Evolutionary conservation across 2,113 vertebrate species (phyloP).

Genomic region (Campylomormyrus numenius): DNA sequence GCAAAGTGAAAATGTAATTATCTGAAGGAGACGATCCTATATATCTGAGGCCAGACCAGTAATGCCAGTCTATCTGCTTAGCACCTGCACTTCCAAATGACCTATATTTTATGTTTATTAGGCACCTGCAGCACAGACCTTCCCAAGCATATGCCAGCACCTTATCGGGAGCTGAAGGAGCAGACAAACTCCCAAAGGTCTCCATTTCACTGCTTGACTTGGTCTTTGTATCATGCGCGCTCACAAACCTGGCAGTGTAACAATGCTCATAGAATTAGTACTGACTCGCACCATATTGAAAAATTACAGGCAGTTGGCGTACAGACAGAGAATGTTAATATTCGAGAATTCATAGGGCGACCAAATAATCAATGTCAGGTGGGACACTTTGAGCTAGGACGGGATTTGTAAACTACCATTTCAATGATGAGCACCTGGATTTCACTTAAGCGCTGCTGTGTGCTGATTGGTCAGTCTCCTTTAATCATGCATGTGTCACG

Average conservation of each 20-base stretch:
- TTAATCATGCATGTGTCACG: background rate
- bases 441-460: background rate
- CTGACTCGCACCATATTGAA: background rate
- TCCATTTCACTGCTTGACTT: background rate
- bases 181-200: constrained; percentile 34
- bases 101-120: background rate
- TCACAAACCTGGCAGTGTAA: background rate
- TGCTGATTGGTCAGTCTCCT: background rate
- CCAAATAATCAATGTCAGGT: background rate
- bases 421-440: background rate
- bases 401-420: background rate
- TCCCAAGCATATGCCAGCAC: background rate
- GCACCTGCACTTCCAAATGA: background rate
- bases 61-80: background rate
- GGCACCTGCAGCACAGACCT: background rate
- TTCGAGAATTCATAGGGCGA: background rate
- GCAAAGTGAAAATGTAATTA: background rate
- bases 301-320: background rate
- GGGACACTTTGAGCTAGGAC: background rate
- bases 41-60: background rate
- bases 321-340: background rate
- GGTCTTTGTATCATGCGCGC: background rate
- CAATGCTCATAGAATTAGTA: background rate
- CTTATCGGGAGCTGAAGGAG: background rate
- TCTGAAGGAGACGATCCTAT: background rate